Conservation (phyloP, 2,888 invertebrate species). For the Hedychridium roseum region DNA sequence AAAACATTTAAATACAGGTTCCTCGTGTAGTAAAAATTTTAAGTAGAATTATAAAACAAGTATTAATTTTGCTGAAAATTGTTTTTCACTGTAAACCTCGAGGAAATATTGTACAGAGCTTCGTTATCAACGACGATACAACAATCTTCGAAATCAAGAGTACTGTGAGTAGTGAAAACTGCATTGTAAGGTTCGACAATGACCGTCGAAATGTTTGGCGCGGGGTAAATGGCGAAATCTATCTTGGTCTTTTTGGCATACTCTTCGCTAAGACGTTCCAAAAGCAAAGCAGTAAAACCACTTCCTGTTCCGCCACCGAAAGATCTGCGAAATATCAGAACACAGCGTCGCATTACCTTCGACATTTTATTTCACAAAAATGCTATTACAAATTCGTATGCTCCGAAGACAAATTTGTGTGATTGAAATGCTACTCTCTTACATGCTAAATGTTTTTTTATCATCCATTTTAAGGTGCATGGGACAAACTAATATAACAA, state of each 20-base stretch:
- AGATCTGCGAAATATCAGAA: no score
- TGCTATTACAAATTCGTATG: no score
- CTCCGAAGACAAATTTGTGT: no score
- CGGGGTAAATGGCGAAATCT: constrained; percentile 83
- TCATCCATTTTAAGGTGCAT: no score
- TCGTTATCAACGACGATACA: constrained; percentile 80
- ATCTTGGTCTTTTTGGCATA: constrained; percentile 73
- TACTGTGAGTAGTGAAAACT: constrained; percentile 74
- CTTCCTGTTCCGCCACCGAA: constrained; percentile 84
- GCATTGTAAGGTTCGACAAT: constrained; percentile 84
- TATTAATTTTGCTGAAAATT: neutral
- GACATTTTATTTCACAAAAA: no score
- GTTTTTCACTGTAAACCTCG: constrained; percentile 42
- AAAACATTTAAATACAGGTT: no score
- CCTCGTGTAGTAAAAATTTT: no score
- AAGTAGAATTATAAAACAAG: constrained; percentile 3
- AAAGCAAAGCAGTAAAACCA: constrained; percentile 74
- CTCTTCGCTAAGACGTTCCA: constrained; percentile 71
- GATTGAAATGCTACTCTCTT: no score
- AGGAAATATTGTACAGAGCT: constrained; percentile 80
- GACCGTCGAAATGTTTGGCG: constrained; percentile 80
- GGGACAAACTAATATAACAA: no score
- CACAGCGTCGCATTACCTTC: no score
- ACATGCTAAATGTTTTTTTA: no score
- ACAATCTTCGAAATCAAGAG: constrained; percentile 75